Percentiles rank a stretch among this genome's conserved stretches.
phyloP scores from a whole-genome alignment of 1,140 invertebrate genomes.

The Orius laevigatus region DNA sequence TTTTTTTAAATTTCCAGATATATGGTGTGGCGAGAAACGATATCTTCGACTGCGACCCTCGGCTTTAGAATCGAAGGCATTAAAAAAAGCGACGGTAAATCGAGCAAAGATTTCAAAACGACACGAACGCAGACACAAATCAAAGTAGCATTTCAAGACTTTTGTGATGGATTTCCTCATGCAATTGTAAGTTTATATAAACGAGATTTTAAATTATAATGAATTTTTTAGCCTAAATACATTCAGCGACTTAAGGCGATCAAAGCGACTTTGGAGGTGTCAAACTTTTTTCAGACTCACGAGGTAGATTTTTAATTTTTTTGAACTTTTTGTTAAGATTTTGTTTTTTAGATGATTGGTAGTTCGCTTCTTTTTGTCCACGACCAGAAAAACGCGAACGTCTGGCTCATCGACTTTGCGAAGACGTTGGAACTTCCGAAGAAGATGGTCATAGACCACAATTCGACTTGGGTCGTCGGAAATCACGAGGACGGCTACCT shows the following conservation, averaged over 20 bases:
- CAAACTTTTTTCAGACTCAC: slow-evolving; percentile 76
- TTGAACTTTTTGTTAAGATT: slow-evolving; percentile 15
- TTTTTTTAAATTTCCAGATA: slow-evolving; percentile 36
- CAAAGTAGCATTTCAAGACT: slow-evolving; percentile 61
- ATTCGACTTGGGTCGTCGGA: slow-evolving; percentile 78
- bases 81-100: slow-evolving; percentile 69
- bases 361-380: slow-evolving; percentile 92
- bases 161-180: slow-evolving; percentile 61
- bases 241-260: slow-evolving; percentile 71
- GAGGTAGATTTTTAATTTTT: slow-evolving; percentile 39
- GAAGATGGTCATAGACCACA: slow-evolving; percentile 55
- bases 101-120: slow-evolving; percentile 93
- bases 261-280: slow-evolving; percentile 57
- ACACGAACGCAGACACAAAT: slow-evolving; percentile 71
- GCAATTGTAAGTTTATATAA: slow-evolving; percentile 44
- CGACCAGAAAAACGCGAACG: slow-evolving; percentile 66
- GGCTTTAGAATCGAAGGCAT: slow-evolving; percentile 95
- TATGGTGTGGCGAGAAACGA: slow-evolving; percentile 95
- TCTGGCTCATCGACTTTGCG: slow-evolving; percentile 98
- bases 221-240: slow-evolving; percentile 55
- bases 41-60: slow-evolving; percentile 85
- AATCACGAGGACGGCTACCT: slow-evolving; percentile 98
- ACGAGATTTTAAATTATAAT: background rate
- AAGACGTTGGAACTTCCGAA: slow-evolving; percentile 71
- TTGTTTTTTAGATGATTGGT: slow-evolving; percentile 63